Evolutionary conservation across 1,140 invertebrate genomes (phyloP).

Genomic region (Cardiocondyla obscurior): DNA sequence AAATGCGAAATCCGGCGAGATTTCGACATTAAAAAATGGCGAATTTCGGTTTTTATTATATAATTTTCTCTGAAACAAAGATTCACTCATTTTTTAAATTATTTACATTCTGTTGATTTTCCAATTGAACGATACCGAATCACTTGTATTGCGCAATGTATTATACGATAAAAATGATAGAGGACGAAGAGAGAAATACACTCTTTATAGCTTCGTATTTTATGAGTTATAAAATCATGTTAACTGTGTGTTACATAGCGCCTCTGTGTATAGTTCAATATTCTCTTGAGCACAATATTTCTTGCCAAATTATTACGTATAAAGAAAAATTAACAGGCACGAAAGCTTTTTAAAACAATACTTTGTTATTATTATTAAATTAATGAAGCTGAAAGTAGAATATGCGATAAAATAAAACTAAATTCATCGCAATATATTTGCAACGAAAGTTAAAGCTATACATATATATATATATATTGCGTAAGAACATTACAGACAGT

Average conservation of each 20-base stretch:
- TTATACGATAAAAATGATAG: slow-evolving; percentile 1
- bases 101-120: slow-evolving; percentile 35
- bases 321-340: neutral
- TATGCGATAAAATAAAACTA: neutral
- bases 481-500: no score
- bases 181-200: neutral
- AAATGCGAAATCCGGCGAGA: neutral
- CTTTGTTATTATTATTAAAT: neutral
- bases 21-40: neutral
- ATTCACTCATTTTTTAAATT: neutral
- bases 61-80: neutral
- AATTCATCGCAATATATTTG: neutral
- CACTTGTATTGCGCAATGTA: neutral
- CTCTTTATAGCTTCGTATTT: neutral
- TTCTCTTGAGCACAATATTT: neutral
- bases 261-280: no score
- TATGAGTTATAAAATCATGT: slow-evolving; percentile 26
- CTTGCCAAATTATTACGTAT: neutral
- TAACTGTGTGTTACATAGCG: neutral
- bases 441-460: neutral
- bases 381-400: neutral
- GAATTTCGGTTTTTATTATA: neutral
- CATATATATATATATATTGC: no score
- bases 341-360: neutral
- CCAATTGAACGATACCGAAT: slow-evolving; percentile 7